Evolutionary conservation across 2,888 invertebrate genomes (phyloP), one percentile per base, ranked within the genome.

Genomic region (Serrognathus titanus): DNA sequence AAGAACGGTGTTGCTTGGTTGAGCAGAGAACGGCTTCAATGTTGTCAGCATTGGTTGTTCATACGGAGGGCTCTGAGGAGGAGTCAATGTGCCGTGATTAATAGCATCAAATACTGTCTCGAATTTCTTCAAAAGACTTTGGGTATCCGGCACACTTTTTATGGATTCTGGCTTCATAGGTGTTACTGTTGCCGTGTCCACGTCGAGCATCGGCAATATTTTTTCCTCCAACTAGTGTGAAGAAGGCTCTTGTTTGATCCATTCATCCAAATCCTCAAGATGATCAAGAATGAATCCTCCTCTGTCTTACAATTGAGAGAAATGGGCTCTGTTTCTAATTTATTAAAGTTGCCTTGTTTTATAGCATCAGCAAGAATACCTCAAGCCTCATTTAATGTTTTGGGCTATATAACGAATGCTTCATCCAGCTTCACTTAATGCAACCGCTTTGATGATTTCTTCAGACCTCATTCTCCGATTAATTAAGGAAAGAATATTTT

Each of bases 11-110:
- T 48, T 12, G 10, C 31, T 37, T 20, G 51, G 57, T 48, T 55
- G 62, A 10, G 65, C 57, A 48, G 64, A 54, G 36, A 71, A 57
- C 12, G 70, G 70, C 61, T 73, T 69, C 35, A 75, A 62, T 49
- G 70, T 71, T 57, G 72, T 72, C 31, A 75, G 60, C 51, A 69
- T 57, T 16, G 65, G 65, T 48, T 63, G 63, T 45, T 70, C 68
- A 58, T 81, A 81, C 56, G 89, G 89, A 10, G 92, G 91, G 68
- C 89, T 89, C 73, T 91, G 91, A 47, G 92, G 91, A 60, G 92
- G 91, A 58, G 92, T 90, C 56, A 91, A 79, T 35, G 68, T 62
- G 12, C 66, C 69, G 71, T 89, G 87, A 63, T 85, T 85, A 52
- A 87, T 83, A 55, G 83, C 85, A 60, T 83, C 85, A 71, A 84